Evolutionary conservation across 2,888 invertebrate genomes (phyloP).

Genomic region (Eupithecia insigniata): DNA sequence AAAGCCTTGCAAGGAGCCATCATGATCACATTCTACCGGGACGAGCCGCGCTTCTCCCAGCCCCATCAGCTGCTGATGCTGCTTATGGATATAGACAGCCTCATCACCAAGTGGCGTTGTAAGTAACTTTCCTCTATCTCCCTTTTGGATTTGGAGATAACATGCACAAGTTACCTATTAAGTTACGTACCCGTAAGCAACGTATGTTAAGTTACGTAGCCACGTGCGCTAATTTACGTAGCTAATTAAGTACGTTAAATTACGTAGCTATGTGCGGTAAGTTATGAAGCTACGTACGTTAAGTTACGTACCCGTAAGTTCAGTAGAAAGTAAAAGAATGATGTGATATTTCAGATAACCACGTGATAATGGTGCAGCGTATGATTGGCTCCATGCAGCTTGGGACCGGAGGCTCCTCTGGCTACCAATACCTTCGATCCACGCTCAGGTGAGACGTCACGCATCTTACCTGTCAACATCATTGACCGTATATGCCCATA

Average conservation of each 20-base stretch:
- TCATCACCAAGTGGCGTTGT: slow-evolving; percentile 99
- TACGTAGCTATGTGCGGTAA: too few relatives aligned
- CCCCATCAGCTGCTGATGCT: slow-evolving; percentile 97
- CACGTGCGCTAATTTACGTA: too few relatives aligned
- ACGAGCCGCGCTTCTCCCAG: slow-evolving; percentile 98
- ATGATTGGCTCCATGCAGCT: slow-evolving; percentile 99
- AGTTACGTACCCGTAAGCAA: too few relatives aligned
- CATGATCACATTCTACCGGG: slow-evolving; percentile 98
- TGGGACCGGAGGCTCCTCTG: slow-evolving; percentile 99
- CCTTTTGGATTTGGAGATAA: too few relatives aligned
- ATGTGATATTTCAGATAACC: slow-evolving; percentile 89
- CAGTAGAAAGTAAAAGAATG: too few relatives aligned
- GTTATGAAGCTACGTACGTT: too few relatives aligned
- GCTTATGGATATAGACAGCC: slow-evolving; percentile 98
- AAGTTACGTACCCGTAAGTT: too few relatives aligned
- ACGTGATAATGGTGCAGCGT: slow-evolving; percentile 98
- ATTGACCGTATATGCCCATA: too few relatives aligned
- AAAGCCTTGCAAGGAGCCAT: slow-evolving; percentile 92
- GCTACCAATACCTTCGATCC: slow-evolving; percentile 98
- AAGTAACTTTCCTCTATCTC: slow-evolving; percentile 69
- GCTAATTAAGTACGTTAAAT: too few relatives aligned
- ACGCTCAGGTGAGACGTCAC: slow-evolving; percentile 90
- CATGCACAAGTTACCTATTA: too few relatives aligned
- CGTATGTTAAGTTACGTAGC: too few relatives aligned
- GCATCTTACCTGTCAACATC: background rate